A percentile compares a stretch with the other conserved stretches of the same genome.
phyloP scores from a whole-genome alignment of 2,797 vertebrate genomes.

The Thaleichthys pacificus region DNA sequence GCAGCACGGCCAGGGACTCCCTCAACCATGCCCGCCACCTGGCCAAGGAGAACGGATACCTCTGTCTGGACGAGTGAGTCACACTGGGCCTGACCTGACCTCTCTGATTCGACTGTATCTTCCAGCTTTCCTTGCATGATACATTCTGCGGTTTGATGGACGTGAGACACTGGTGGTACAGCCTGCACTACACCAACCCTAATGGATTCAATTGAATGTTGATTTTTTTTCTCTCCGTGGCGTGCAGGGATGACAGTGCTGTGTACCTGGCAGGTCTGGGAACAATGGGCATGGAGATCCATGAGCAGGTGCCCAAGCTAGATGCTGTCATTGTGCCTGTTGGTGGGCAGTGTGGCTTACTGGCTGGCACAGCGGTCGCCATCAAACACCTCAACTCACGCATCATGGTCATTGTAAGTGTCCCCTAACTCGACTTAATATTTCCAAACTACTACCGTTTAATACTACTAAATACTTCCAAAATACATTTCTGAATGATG shows the following conservation, averaged over 20 bases:
- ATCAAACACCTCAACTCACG: slow-evolving; percentile 85
- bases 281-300: slow-evolving; percentile 86
- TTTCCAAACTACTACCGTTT: neutral
- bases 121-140: neutral
- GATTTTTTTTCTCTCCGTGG: neutral
- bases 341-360: slow-evolving; percentile 81
- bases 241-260: slow-evolving; percentile 80
- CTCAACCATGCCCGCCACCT: slow-evolving; percentile 80
- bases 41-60: slow-evolving; percentile 83
- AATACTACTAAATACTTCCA: neutral
- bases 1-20: slow-evolving; percentile 75
- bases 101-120: neutral
- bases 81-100: neutral
- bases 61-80: slow-evolving; percentile 89
- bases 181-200: neutral
- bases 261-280: slow-evolving; percentile 86
- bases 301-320: slow-evolving; percentile 85
- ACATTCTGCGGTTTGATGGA: too few relatives aligned
- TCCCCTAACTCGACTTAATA: neutral
- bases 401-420: slow-evolving; percentile 84
- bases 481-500: neutral
- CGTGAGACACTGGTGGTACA: too few relatives aligned
- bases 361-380: slow-evolving; percentile 83
- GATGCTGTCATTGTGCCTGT: slow-evolving; percentile 86
- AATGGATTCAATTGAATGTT: too few relatives aligned